Conservation (phyloP, 2,113 vertebrate genomes). For the Oceanites oceanicus region DNA sequence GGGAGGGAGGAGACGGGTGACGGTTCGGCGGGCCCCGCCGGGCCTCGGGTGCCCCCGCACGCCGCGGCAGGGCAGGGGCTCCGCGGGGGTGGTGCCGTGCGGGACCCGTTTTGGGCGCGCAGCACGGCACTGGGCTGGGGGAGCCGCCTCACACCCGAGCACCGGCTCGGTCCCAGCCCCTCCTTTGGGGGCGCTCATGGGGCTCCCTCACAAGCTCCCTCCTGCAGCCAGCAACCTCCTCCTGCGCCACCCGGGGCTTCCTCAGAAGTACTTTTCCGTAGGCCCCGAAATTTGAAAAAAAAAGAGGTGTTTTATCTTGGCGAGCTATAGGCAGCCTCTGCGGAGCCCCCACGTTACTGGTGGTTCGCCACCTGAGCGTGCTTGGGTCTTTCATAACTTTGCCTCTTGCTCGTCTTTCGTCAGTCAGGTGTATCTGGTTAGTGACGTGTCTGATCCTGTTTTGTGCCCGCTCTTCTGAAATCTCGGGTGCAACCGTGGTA, state of each 20-base stretch:
- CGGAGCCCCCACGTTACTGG: fast-evolving
- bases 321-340: fast-evolving
- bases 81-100: neutral
- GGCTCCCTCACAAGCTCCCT: neutral
- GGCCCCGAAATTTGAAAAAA: too few species aligned
- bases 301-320: fast-evolving
- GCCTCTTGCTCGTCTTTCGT: neutral
- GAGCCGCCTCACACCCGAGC: fast-evolving
- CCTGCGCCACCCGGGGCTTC: fast-evolving
- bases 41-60: too few species aligned
- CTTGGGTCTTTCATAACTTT: fast-evolving
- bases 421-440: fast-evolving
- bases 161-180: neutral
- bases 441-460: neutral
- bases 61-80: neutral
- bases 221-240: neutral
- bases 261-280: too few species aligned
- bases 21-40: neutral
- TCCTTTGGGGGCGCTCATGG: fast-evolving
- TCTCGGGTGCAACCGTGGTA: fast-evolving
- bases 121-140: fast-evolving
- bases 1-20: neutral
- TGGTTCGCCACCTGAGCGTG: fast-evolving
- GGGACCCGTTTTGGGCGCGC: fast-evolving
- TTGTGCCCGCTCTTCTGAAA: fast-evolving